phyloP scores from a whole-genome alignment of 2,888 invertebrate species.

The Cabera pusaria region DNA sequence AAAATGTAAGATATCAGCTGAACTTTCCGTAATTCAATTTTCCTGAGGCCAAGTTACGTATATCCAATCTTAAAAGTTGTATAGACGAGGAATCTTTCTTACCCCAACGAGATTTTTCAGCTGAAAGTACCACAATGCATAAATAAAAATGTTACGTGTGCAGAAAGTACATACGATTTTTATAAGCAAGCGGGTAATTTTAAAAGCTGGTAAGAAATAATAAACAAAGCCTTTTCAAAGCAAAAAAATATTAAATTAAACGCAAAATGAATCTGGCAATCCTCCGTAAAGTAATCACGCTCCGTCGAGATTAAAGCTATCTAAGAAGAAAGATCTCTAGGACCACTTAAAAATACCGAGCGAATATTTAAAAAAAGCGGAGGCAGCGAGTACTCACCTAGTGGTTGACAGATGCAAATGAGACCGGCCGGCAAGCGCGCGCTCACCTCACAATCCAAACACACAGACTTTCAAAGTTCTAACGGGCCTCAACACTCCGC shows the following conservation, averaged over 20 bases:
- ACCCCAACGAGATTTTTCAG: background rate
- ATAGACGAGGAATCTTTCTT: conserved; percentile 9
- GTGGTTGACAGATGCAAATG: conserved; percentile 73
- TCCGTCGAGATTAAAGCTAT: conserved; percentile 45
- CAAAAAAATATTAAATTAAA: conserved; percentile 34
- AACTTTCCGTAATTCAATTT: conserved; percentile 31
- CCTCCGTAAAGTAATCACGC: conserved; percentile 40
- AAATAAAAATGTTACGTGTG: too few species aligned
- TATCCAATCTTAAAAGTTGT: conserved; percentile 22
- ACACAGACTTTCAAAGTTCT: conserved; percentile 54
- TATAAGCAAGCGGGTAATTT: too few species aligned
- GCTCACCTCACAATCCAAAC: conserved; percentile 67
- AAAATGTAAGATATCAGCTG: conserved; percentile 27
- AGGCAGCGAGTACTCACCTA: conserved; percentile 62
- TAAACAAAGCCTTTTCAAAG: conserved; percentile 14
- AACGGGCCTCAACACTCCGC: conserved; percentile 43
- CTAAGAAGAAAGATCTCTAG: conserved; percentile 42
- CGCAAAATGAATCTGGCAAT: conserved; percentile 32
- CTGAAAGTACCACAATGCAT: conserved; percentile 3
- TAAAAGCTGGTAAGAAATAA: conserved; percentile 3
- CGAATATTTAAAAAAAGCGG: conserved; percentile 58
- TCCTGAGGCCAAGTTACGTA: conserved; percentile 22
- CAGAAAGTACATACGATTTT: too few species aligned
- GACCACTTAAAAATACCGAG: conserved; percentile 45
- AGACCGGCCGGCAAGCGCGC: conserved; percentile 54